Evolutionary conservation across 1,140 invertebrate species (phyloP).

Genomic region (Meloidogyne floridensis): DNA sequence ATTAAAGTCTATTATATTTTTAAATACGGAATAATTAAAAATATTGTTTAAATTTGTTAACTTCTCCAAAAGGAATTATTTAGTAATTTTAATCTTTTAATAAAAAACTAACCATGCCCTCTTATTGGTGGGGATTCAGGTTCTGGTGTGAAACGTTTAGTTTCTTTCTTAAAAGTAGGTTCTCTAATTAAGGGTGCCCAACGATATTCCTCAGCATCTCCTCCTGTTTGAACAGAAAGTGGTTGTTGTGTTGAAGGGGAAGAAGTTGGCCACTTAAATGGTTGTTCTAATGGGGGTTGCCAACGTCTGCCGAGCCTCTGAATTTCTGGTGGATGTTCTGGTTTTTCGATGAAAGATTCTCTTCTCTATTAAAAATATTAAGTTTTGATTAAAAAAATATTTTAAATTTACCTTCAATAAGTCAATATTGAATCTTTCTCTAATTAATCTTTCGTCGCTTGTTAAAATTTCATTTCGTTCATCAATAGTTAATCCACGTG

Average conservation of each 20-base stretch:
- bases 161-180: slow-evolving; percentile 54
- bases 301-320: slow-evolving; percentile 52
- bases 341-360: slow-evolving; percentile 61
- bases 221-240: not conserved
- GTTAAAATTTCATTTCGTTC: slow-evolving; percentile 63
- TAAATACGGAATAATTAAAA: too few species aligned
- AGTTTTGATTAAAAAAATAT: not conserved
- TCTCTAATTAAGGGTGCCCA: slow-evolving; percentile 59
- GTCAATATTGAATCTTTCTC: slow-evolving; percentile 61
- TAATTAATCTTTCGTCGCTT: slow-evolving; percentile 60
- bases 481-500: slow-evolving; percentile 26
- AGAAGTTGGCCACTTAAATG: slow-evolving; percentile 59
- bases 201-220: slow-evolving; percentile 48
- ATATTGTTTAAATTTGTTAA: too few species aligned
- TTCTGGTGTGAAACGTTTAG: slow-evolving; percentile 60
- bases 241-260: not conserved
- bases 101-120: slow-evolving; percentile 36
- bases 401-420: slow-evolving; percentile 41
- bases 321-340: slow-evolving; percentile 51
- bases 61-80: too few species aligned
- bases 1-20: too few species aligned
- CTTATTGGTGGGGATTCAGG: slow-evolving; percentile 50
- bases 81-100: too few species aligned
- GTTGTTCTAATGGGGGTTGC: slow-evolving; percentile 64
- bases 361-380: slow-evolving; percentile 38